phyloP scores from a whole-genome alignment of 2,888 invertebrate species.

The Hypolimnas misippus region DNA sequence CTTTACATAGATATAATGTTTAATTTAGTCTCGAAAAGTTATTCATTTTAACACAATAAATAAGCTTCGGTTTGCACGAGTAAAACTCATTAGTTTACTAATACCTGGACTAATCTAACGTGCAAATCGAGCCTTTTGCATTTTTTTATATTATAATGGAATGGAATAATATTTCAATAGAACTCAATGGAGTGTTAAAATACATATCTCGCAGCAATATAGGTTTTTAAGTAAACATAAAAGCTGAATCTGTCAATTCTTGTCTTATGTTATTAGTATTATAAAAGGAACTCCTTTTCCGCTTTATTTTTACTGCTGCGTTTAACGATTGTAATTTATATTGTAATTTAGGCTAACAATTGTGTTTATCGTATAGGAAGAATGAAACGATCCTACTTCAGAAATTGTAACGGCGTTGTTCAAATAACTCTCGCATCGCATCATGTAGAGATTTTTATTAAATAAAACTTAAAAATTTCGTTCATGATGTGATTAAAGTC shows the following conservation, averaged over 20 bases:
- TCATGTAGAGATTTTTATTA: neutral
- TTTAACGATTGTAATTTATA: conserved; percentile 4
- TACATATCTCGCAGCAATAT: conserved; percentile 42
- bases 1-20: conserved; percentile 14
- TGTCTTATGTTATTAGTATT: conserved; percentile 21
- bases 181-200: conserved; percentile 25
- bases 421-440: neutral
- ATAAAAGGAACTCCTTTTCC: neutral
- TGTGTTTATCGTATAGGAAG: neutral
- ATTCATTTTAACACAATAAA: conserved; percentile 1
- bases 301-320: neutral
- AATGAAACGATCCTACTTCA: conserved; percentile 8
- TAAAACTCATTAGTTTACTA: neutral
- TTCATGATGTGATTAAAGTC: conserved; percentile 1
- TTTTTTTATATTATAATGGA: conserved; percentile 15
- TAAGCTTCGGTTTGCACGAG: neutral
- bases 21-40: conserved; percentile 26
- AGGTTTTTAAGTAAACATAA: conserved; percentile 24
- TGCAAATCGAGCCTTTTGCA: neutral
- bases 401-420: neutral
- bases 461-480: neutral
- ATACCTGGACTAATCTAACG: neutral
- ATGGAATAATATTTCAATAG: conserved; percentile 21
- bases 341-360: neutral
- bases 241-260: conserved; percentile 29